Evolutionary conservation across 2,113 vertebrate genomes (phyloP), one percentile per base, ranked within the genome.

Genomic region (Vanacampus margaritifer): DNA sequence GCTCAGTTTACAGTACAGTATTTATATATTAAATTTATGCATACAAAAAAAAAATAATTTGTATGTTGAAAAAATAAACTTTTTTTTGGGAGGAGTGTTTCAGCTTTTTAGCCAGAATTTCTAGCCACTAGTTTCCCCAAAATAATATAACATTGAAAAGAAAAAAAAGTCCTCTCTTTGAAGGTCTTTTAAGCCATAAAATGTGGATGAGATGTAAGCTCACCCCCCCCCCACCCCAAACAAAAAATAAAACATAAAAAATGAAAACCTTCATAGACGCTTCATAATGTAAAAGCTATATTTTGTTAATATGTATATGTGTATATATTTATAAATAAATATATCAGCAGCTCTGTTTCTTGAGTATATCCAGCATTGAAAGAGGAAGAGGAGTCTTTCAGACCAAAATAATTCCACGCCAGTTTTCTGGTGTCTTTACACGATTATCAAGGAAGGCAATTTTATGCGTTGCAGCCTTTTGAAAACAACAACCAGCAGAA

Each of bases 231-330:
- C n/a, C n/a, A 67, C 65, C 63, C 79, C 75, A 60, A 71, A 78
- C 66, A 45, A 74, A 69, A 16, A 70, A 68, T 21, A 43, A 73
- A 79, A 68, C 64, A 70, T 84, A 58, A 56, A 54, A 81, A 83
- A 83, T 73, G 69, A 80, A 51, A 72, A 76, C 79, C 72, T 72
- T 80, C 81, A 78, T 46, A 72, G 83, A 89, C 65, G 87, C 90
- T 91, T 93, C 89, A 90, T 83, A 87, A 61, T 82, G 80, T 69
- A 90, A 88, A 92, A 92, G 88, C 86, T 93, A 63, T 93, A 92
- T 92, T 92, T 92, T 93, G 92, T 93, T 86, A 87, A 92, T 92
- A 93, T 92, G 91, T 93, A 92, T 78, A 93, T 92, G 87, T 92
- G 87, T 93, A 89, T 91, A 92, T 91, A 92, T 91, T 91, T 91